Evolutionary conservation across 2,113 vertebrate species (phyloP), one percentile per base, ranked within the genome.

Genomic region (Leptobrachium ailaonicum): DNA sequence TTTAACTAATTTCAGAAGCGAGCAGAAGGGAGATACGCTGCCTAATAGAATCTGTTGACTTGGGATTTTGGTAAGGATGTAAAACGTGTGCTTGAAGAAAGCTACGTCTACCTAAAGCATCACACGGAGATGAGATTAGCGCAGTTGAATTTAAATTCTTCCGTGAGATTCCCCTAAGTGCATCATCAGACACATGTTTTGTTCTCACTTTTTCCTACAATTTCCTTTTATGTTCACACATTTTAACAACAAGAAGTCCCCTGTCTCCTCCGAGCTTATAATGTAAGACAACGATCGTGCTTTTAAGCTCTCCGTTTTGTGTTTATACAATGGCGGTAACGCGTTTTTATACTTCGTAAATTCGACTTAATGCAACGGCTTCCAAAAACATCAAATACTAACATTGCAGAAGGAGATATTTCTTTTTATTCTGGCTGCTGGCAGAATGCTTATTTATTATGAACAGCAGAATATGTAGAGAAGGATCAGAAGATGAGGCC

Each of bases 141-240:
- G 58, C 42, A 13, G 60, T n/a, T 44, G 42, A 60, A 70, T 13
- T 44, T 20, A 20, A 45, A 32, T 63, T 62, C 43, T 63, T 42
- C n/a, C n/a, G n/a, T 68, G 66, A 71, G 67, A 71, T 63, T 71
- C 76, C 67, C 76, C 14, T 8, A 62, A 71, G 76, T 78, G 53
- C 54, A 70, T 78, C 68, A 71, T 32, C 12, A 78, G 67, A 14
- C n/a, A 4, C 32, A 41, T 70, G 53, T 62, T 45, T 47, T 45
- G 42, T n/a, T 70, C 54, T 9, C 42, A 47, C 76, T 6, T 14
- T 32, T 71, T 68, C 62, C 62, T 8, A 4, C n/a, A 6, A 9
- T 64, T 64, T 64, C 32, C 62, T 64, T 64, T 20, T 20, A 20
- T 7, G 6, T 40, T 64, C 6, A 6, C 14, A 40, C 13, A 32